Evolutionary conservation across 2,888 invertebrate genomes (phyloP), one percentile per base, ranked within the genome.

Genomic region (Zaprionus lineosus): DNA sequence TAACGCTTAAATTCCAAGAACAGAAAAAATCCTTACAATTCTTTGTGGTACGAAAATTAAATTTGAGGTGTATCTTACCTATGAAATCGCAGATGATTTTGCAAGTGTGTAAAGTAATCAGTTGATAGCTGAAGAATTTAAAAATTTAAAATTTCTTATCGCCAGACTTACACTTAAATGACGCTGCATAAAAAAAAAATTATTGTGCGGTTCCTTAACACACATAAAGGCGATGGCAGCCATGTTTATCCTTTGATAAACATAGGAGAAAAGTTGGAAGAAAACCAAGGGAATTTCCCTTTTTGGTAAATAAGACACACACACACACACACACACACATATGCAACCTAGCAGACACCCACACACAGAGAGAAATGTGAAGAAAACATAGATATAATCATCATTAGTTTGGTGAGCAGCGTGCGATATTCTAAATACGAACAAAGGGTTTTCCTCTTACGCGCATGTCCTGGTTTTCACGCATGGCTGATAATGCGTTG

Each of bases 401-500:
- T 62, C 74, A 63, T 81, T 77, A 76, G 76, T 77, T 69, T 21
- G 47, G 50, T 34, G 14, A 48, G 47, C 43, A 53, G 19, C 21
- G 57, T 58, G 56, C 46, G 21, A 65, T 53, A 37, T 56, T 29
- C 47, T 55, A 40, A 51, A 62, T 48, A 43, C 52, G 66, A 72
- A 76, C 77, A 77, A 77, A 79, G 52, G 65, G 37, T 50, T 43
- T 57, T 61, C 53, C 67, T 75, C 57, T 64, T 62, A 70, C 74
- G 75, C 57, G 68, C 75, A 75, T 74, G 79, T 78, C 74, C 76
- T 82, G 79, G 76, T 79, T 79, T 74, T 82, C 47, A 79, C 78
- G 63, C 82, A 62, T 82, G 76, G 67, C 51, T 79, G 82, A 72
- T 82, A 82, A 78, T 79, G 79, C 62, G 60, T 52, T 64, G 51